A percentile compares a stretch with the other conserved stretches of the same genome.
phyloP scores from a whole-genome alignment of 92 coral and sea anemone genomes.

The Phenganax subtilis region DNA sequence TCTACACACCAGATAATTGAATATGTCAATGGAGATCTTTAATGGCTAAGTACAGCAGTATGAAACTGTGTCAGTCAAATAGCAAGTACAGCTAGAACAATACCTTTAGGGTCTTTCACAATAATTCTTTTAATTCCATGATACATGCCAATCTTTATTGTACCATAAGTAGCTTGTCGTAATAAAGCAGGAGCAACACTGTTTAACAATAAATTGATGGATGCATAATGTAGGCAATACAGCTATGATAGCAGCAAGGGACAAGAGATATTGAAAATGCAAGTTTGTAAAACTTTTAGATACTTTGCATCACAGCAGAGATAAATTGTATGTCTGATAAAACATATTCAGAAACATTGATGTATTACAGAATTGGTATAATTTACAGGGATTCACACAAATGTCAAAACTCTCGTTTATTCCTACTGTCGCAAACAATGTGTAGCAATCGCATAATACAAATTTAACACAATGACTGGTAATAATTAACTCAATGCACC shows the following conservation, averaged over 20 bases:
- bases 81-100: not conserved
- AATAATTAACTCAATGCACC: too few species aligned
- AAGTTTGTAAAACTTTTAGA: not conserved
- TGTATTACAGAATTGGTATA: too few species aligned
- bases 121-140: slow-evolving; percentile 79
- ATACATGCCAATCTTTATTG: slow-evolving; percentile 88
- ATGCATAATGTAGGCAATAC: not conserved
- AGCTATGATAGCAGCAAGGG: too few species aligned
- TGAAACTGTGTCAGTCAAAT: not conserved
- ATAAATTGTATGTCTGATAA: not conserved
- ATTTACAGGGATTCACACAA: too few species aligned
- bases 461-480: too few species aligned
- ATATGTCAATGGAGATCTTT: too few species aligned
- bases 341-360: too few species aligned
- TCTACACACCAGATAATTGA: too few species aligned
- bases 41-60: too few species aligned
- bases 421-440: too few species aligned
- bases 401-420: too few species aligned
- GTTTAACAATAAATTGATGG: not conserved
- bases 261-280: not conserved
- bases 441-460: too few species aligned
- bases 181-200: slow-evolving; percentile 95
- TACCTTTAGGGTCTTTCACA: slow-evolving; percentile 83
- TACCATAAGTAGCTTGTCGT: slow-evolving; percentile 96
- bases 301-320: not conserved